Conservation (phyloP, 2,888 invertebrate genomes). For the Ophonus ardosiacus region DNA sequence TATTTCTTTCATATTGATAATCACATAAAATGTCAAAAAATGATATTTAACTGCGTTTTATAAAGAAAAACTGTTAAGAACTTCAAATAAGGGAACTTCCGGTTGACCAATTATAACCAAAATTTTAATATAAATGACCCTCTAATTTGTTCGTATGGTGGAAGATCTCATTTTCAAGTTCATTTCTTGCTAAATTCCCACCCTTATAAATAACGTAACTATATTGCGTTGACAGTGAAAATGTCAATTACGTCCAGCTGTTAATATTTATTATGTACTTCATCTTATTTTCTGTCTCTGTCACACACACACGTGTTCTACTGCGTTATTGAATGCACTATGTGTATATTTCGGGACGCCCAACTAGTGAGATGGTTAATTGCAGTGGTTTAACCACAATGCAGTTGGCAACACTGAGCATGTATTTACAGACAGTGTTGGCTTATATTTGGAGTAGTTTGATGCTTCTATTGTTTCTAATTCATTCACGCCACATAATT, state of each 20-base stretch:
- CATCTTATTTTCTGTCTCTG: conserved; percentile 3
- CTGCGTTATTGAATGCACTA: neutral
- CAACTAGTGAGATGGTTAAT: neutral
- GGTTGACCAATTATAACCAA: no score
- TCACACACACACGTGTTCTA: neutral
- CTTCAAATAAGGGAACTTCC: no score
- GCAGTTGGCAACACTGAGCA: neutral
- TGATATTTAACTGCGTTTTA: no score
- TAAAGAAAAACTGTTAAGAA: no score
- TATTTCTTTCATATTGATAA: no score
- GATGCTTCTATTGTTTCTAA: conserved; percentile 1
- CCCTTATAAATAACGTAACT: conserved; percentile 2
- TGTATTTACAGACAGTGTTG: neutral
- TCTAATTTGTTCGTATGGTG: no score
- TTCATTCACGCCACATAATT: neutral
- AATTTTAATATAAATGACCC: no score
- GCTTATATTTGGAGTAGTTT: neutral
- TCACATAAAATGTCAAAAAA: no score
- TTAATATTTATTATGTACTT: conserved; percentile 47
- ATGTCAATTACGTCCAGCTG: conserved; percentile 43
- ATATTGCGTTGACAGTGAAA: conserved; percentile 27
- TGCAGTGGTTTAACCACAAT: neutral
- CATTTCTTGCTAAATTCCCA: neutral
- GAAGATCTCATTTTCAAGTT: neutral
- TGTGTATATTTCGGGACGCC: neutral